These are phyloP conservation scores for Vulpes ferrilata DNA, from an alignment of 2,113 vertebrate genomes.

Conservation along the genomic window DNA sequence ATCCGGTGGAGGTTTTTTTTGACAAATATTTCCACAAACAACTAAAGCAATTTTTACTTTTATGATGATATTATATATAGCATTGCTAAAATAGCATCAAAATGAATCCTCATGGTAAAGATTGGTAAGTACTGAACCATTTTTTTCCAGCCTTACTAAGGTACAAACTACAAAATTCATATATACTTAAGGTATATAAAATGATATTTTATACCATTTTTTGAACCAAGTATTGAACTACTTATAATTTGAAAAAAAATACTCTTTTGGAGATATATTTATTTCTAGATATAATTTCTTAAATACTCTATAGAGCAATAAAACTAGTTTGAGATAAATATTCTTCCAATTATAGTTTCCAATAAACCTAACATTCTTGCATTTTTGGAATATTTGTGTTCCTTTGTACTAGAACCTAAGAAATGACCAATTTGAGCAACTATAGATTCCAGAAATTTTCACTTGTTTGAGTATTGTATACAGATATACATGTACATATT, in stretches of 20 bases:
- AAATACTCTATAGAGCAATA: neutral
- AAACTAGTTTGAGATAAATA: neutral
- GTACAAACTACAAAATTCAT: neutral
- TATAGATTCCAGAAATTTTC: neutral
- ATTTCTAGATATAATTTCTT: neutral
- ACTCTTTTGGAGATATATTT: neutral
- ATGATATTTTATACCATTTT: neutral
- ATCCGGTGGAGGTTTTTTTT: neutral
- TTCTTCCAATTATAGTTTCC: neutral
- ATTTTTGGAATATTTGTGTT: constrained; percentile 15
- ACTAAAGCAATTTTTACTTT: neutral
- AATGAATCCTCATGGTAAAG: neutral
- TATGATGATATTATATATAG: neutral
- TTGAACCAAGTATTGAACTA: neutral
- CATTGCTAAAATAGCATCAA: neutral
- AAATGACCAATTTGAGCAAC: neutral
- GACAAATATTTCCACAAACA: neutral
- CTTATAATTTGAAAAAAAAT: constrained; percentile 16
- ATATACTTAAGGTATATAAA: neutral
- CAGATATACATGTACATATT: neutral
- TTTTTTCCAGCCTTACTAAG: neutral
- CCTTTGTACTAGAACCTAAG: neutral
- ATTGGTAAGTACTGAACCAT: neutral
- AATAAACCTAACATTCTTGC: neutral
- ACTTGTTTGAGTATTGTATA: neutral